Conservation (phyloP, 2,888 invertebrate genomes). For the Galerucella nymphaeae region DNA sequence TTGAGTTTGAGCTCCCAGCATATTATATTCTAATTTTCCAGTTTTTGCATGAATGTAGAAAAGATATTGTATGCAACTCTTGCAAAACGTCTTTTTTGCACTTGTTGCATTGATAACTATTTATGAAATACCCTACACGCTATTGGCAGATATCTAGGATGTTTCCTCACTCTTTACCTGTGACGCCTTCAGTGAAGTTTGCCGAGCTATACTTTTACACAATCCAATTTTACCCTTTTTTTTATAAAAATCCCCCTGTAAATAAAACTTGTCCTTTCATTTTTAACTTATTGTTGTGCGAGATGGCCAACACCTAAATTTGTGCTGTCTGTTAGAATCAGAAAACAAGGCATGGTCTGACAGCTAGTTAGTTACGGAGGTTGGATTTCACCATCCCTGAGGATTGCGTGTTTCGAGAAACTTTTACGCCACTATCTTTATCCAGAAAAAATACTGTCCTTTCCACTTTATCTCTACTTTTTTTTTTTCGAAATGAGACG, state of each 20-base stretch:
- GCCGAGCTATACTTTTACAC: no score
- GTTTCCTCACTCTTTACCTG: no score
- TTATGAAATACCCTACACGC: no score
- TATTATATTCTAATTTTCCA: no score
- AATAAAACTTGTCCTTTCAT: slow-evolving; percentile 2
- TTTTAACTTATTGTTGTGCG: slow-evolving; percentile 10
- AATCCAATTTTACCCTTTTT: neutral
- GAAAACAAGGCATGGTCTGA: slow-evolving; percentile 49
- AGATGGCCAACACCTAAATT: slow-evolving; percentile 22
- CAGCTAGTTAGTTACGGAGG: slow-evolving; percentile 60
- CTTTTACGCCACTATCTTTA: slow-evolving; percentile 45
- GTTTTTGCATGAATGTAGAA: no score
- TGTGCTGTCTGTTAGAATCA: slow-evolving; percentile 42
- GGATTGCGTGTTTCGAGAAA: slow-evolving; percentile 47
- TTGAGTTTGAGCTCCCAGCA: no score
- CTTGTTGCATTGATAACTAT: no score
- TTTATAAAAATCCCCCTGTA: neutral
- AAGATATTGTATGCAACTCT: no score
- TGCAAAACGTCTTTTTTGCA: no score
- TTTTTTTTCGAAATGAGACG: slow-evolving; percentile 3
- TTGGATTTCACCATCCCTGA: slow-evolving; percentile 53
- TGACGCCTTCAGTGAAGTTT: no score
- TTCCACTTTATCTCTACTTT: slow-evolving; percentile 37
- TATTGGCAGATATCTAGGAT: no score
- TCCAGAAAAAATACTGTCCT: slow-evolving; percentile 39